Conservation (phyloP, 2,888 invertebrate species). For the Eulithis prunata region DNA sequence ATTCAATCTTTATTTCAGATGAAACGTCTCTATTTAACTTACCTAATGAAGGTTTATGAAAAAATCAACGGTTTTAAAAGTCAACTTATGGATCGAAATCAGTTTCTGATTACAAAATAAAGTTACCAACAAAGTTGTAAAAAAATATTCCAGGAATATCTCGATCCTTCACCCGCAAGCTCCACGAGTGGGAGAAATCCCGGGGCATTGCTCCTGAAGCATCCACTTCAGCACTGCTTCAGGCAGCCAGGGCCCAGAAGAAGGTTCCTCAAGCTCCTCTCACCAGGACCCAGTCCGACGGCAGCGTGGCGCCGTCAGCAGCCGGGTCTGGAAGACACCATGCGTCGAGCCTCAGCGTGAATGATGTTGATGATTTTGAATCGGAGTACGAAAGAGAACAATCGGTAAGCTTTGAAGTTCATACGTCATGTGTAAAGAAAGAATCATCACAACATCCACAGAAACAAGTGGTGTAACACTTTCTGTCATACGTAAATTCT, state of each 20-base stretch:
- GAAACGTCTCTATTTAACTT: no score
- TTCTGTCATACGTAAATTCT: no score
- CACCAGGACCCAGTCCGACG: conserved; percentile 91
- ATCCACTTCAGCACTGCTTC: conserved; percentile 92
- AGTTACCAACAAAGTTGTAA: no score
- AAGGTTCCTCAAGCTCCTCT: conserved; percentile 71
- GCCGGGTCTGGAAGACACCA: conserved; percentile 86
- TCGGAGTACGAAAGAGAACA: conserved; percentile 82
- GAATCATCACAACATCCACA: no score
- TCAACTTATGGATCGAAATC: no score
- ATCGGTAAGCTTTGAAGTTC: conserved; percentile 55
- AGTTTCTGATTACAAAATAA: no score
- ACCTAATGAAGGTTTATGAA: no score
- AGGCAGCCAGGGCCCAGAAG: conserved; percentile 67
- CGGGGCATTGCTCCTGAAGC: conserved; percentile 93
- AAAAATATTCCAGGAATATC: conserved; percentile 85
- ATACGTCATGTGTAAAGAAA: no score
- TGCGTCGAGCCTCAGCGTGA: conserved; percentile 89
- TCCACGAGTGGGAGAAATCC: conserved; percentile 97
- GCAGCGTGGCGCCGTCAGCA: conserved; percentile 87
- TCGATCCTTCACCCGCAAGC: conserved; percentile 93
- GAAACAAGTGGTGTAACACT: no score
- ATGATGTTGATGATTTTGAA: conserved; percentile 87
- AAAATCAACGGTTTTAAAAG: no score
- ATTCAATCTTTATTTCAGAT: no score